These are phyloP conservation scores for Sterrhoptilus dennistouni DNA, from an alignment of 2,113 vertebrate genomes.

Conservation along the genomic window DNA sequence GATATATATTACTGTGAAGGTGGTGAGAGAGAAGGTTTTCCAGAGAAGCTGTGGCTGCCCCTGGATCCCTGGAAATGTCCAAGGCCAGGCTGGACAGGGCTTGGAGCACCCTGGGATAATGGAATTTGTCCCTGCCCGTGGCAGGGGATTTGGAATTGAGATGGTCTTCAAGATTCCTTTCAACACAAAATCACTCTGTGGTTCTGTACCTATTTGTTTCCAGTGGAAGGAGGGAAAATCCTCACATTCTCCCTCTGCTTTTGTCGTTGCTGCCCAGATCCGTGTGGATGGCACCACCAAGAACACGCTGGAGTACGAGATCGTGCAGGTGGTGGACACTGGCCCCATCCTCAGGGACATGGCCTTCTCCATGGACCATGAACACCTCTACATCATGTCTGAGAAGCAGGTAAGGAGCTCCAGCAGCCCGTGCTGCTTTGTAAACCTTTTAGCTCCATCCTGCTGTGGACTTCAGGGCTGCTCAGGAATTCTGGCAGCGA, in stretches of 20 bases:
- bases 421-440: fast-evolving
- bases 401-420: constrained; percentile 88
- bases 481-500: not conserved
- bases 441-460: not conserved
- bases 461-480: not conserved
- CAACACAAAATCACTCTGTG: not conserved
- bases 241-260: not conserved
- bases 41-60: not conserved
- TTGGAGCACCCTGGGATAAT: fast-evolving
- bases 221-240: not conserved
- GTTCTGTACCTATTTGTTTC: not conserved
- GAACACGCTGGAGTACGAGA: constrained; percentile 89
- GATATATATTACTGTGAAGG: not conserved
- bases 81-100: fast-evolving
- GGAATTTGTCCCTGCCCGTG: not conserved
- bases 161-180: not conserved
- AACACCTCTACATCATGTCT: constrained; percentile 95
- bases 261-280: constrained; percentile 75
- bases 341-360: constrained; percentile 92
- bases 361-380: constrained; percentile 91
- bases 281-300: constrained; percentile 88
- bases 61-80: not conserved
- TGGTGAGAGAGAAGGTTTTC: not conserved
- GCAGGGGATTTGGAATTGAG: not conserved
- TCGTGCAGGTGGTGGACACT: constrained; percentile 87